Evolutionary conservation across 1,140 invertebrate species (phyloP), one percentile per base, ranked within the genome.

Genomic region (Sipha flava): DNA sequence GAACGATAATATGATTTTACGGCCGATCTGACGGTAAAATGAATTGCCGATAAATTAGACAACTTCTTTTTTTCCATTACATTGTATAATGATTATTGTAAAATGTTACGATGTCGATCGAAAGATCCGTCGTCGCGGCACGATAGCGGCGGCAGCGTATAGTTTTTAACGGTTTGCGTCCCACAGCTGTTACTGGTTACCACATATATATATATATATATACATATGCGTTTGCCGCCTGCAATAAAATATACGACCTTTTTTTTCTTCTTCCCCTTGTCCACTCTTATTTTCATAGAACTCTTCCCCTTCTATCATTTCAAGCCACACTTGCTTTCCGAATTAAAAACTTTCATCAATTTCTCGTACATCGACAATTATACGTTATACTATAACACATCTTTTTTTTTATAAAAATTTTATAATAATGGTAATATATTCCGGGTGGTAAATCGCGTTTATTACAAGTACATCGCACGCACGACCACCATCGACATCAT

Each of bases 201-300:
- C 57, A 18, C 23, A 23, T 14, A 5, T 21, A 34, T 40, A 18
- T 37, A 37, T 9, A 37, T 21, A 12, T 23, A 31, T 23, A 40
- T 40, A 40, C 26, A 10, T 21, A 43, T 1, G 3, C 9, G 1
- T 10, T 12, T 37, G n/a, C 64, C 40, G 40, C 43, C 14, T 14
- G 64, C 37, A 68, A 68, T 70, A 70, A 70, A 70, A 70, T 29
- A 29, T 47, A 47, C 66, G 66, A 70, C 40, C 40, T 45, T 70
- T 70, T 47, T 29, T 66, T 37, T 6, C 21, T 23, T 21, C n/a
- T 43, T n/a, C 37, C 21, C n/a, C 34, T 64, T 37, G 6, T 21
- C 59, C 18, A 21, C 62, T 5, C 62, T 21, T n/a, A n/a, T n/a
- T 40, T 40, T n/a, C 29, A 21, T 0, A 0, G 18, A 12, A 64